Evolutionary conservation across 1,140 invertebrate genomes (phyloP), one percentile per base, ranked within the genome.

Genomic region (Steinernema khuongi): DNA sequence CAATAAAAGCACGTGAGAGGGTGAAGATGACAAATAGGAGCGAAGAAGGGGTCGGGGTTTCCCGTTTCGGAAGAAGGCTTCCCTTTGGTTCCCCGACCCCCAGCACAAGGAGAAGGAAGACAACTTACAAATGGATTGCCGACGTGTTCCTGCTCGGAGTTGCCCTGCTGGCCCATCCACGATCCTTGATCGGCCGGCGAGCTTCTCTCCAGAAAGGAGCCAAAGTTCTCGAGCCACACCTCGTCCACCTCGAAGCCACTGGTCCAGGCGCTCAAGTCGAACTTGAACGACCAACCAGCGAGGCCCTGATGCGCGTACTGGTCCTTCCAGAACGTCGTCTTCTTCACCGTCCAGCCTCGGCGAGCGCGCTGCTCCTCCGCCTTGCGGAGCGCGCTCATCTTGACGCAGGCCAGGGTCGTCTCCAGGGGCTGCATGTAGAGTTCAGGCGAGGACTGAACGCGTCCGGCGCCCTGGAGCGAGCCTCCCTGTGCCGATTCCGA

Each of bases 211-310:
- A 60, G 19, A 22, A 60, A 60, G 14, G 50, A 60, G 7, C 50
- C 50, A 26, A 60, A 60, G 50, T 60, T 60, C 50, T 60, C 50
- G 19, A 60, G 50, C 50, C 50, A 60, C 50, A 60, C 50, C 19
- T 60, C 50, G 50, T 60, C 50, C 11, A 60, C 22, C 11, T 60
- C 50, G 50, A 60, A 60, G 7, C 7, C 11, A 22, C 50, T 60
- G 14, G 19, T 60, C 50, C 50, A 60, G 50, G 2, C 4, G 50
- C 50, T 26, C 14, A 60, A 22, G 50, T 60, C 50, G 22, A 60
- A 60, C 22, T 60, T 60, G 50, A 17, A 60, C 50, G 50, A 60
- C 50, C 50, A 60, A 22, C 50, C 50, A 22, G 50, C 11, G 22
- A 60, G 7, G 50, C 50, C 50, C 50, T 60, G 50, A 22, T 60